phyloP scores from a whole-genome alignment of 2,113 vertebrate species.

The Nothobranchius kuhntae region DNA sequence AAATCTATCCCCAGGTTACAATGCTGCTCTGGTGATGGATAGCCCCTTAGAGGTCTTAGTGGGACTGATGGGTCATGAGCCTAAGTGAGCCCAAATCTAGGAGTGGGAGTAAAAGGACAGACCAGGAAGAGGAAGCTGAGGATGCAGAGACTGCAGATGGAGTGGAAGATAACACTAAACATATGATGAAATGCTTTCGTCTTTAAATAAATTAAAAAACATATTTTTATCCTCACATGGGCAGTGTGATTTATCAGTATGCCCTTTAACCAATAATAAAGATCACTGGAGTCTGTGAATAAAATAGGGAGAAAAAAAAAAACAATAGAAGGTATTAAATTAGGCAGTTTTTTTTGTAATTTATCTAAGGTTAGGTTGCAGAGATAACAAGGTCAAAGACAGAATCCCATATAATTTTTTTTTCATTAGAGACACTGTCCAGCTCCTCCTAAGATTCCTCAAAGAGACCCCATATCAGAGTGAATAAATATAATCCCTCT shows the following conservation, averaged over 20 bases:
- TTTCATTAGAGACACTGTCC: too few species aligned
- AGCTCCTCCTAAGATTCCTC: too few species aligned
- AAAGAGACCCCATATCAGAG: too few species aligned
- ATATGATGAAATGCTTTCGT: background rate
- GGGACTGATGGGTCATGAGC: constrained; percentile 72
- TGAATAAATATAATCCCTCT: too few species aligned
- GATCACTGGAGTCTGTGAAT: background rate
- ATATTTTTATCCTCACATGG: background rate
- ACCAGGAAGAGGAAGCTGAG: constrained; percentile 19
- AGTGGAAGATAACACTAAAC: constrained; percentile 16
- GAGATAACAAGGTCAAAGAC: too few species aligned
- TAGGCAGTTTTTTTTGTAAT: too few species aligned
- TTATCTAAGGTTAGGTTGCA: too few species aligned
- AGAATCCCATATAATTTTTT: too few species aligned
- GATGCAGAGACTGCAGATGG: constrained; percentile 5
- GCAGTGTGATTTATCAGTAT: background rate
- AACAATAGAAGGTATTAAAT: too few species aligned
- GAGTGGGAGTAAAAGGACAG: constrained; percentile 38
- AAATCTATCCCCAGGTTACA: constrained; percentile 78
- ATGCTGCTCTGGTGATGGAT: constrained; percentile 76
- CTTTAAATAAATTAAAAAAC: background rate
- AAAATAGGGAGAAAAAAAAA: too few species aligned
- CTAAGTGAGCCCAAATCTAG: constrained; percentile 48
- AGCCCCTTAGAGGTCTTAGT: constrained; percentile 67
- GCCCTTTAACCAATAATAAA: background rate